These are phyloP conservation scores for Brachionus koreanus DNA, from an alignment of 1,140 invertebrate genomes.

Conservation along the genomic window DNA sequence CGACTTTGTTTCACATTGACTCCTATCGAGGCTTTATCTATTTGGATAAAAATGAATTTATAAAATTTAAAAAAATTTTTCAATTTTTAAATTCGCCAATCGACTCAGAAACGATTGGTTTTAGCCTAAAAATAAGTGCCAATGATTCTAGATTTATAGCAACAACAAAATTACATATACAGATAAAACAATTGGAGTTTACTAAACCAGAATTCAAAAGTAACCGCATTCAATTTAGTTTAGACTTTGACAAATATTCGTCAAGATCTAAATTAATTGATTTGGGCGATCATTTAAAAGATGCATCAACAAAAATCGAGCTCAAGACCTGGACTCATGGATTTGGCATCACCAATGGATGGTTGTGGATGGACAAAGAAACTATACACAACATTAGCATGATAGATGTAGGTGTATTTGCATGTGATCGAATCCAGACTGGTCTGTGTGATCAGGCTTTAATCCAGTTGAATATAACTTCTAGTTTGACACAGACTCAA, in stretches of 20 bases:
- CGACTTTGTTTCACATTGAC: neutral
- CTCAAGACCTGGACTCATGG: neutral
- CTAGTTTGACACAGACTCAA: neutral
- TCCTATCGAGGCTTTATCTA: neutral
- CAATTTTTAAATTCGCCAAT: neutral
- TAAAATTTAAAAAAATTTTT: conserved; percentile 8
- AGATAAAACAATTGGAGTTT: neutral
- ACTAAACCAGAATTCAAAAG: neutral
- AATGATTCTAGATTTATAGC: neutral
- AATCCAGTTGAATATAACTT: neutral
- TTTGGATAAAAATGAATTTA: neutral
- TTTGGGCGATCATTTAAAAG: neutral
- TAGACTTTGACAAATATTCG: neutral
- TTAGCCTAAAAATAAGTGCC: neutral
- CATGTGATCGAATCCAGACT: neutral
- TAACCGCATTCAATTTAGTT: neutral
- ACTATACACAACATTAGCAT: neutral
- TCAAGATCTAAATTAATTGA: neutral
- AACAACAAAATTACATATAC: neutral
- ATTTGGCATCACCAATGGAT: neutral
- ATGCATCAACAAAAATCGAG: neutral
- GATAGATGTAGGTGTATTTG: neutral
- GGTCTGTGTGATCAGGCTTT: neutral
- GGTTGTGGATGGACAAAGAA: neutral
- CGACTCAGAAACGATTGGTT: neutral